Evolutionary conservation across 2,113 vertebrate species (phyloP), one percentile per base, ranked within the genome.

Genomic region (Deroptyus accipitrinus): DNA sequence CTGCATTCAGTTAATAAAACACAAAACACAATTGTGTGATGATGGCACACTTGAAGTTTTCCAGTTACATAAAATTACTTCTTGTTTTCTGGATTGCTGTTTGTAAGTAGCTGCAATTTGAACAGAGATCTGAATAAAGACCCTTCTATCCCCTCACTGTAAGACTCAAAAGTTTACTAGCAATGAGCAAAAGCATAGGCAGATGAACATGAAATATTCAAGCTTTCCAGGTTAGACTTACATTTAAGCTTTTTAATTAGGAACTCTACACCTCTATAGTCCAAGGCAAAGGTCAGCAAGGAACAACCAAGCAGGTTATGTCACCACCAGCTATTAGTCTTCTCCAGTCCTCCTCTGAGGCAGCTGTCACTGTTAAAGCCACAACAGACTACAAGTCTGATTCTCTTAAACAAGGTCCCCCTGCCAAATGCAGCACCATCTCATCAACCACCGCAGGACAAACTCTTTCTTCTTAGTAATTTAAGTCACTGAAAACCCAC

Each of bases 401-500:
- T 72, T 51, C 59, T 86, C 67, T n/a, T 30, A 69, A 17, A 61
- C 11, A 30, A 64, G 59, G 23, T 74, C 27, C 17, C 46, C 51
- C 46, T 61, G 86, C 66, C 91, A 92, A n/a, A 61, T 51, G 6
- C 48, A 94, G 74, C 51, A 82, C 77, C 46, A 67, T 42, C 59
- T 85, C 42, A 72, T 25, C 48, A 69, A 74, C 41, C 64, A 78
- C 79, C 39, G 33, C 59, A 74, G 18, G 37, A 84, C 41, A 93
- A 93, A 92, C 55, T 69, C 27, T 35, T 83, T 24, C 88, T 92
- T 77, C 80, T 61, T 30, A 51, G 83, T 46, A 92, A 92, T 94
- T 94, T 68, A 91, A 94, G 83, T 67, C 80, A 94, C 51, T 61
- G 55, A 88, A 94, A 96, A 70, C 28, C 54, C 94, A 95, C 92